These are phyloP conservation scores for Uropetala carovei DNA, from an alignment of 2,888 invertebrate genomes.

Conservation along the genomic window DNA sequence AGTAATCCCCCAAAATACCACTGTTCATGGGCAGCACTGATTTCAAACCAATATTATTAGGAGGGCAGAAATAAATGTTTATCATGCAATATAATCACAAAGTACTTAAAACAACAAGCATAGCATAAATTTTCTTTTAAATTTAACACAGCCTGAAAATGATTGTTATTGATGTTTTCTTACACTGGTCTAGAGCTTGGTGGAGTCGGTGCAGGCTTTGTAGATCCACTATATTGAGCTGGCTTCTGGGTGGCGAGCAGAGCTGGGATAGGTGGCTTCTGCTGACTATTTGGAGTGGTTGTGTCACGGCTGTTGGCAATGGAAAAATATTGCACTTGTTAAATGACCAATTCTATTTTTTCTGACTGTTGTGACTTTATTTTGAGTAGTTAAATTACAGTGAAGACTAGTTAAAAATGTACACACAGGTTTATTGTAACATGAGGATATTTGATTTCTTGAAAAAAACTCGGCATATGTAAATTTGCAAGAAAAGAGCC, in stretches of 20 bases:
- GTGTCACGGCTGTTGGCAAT: not conserved
- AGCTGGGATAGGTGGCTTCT: not conserved
- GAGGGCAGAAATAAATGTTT: not conserved
- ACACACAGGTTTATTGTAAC: not conserved
- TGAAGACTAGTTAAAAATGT: not conserved
- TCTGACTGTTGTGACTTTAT: not conserved
- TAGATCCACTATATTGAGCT: not conserved
- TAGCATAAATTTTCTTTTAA: too few species aligned
- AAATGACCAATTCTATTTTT: not conserved
- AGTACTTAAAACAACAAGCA: not conserved
- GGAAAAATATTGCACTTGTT: not conserved
- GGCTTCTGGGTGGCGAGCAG: conserved; percentile 5
- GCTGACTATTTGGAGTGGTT: not conserved
- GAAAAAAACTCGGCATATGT: too few species aligned
- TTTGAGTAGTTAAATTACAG: not conserved
- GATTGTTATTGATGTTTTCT: not conserved
- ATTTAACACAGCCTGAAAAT: too few species aligned
- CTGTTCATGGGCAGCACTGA: not conserved
- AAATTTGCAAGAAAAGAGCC: too few species aligned
- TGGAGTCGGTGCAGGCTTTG: not conserved
- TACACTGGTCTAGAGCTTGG: not conserved
- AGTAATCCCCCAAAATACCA: not conserved
- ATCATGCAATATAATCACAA: not conserved
- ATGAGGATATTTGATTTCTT: too few species aligned
- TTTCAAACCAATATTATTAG: not conserved